Evolutionary conservation across 2,797 vertebrate species (phyloP).

Genomic region (Hippopotamyrus pictus): DNA sequence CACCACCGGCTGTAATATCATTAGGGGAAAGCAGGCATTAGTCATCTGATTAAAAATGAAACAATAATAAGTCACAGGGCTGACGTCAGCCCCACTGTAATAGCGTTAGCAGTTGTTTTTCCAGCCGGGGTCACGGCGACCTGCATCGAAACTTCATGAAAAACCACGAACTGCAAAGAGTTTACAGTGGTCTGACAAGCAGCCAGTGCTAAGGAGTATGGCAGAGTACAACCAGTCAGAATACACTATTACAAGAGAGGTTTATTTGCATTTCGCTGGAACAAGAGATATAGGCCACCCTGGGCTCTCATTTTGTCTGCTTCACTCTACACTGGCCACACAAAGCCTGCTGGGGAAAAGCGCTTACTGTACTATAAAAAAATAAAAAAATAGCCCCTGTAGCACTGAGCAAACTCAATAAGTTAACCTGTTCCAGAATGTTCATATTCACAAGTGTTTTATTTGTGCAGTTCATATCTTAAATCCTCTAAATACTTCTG

Average conservation of each 20-base stretch:
- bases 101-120: conserved; percentile 11
- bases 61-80: conserved; percentile 1
- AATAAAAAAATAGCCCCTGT: not conserved
- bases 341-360: not conserved
- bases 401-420: not conserved
- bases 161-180: not conserved
- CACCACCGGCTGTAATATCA: not conserved
- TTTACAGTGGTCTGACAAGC: not conserved
- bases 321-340: not conserved
- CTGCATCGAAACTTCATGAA: not conserved
- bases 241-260: not conserved
- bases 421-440: not conserved
- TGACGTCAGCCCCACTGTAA: not conserved
- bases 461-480: not conserved
- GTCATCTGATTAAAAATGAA: conserved; percentile 14
- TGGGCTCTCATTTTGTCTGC: not conserved
- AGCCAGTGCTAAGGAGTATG: not conserved
- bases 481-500: not conserved
- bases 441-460: not conserved
- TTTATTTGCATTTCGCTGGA: not conserved
- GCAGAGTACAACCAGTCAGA: not conserved
- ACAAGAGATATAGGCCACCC: not conserved
- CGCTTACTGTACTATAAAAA: not conserved
- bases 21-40: conserved; percentile 6
- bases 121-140: not conserved